Evolutionary conservation across 2,113 vertebrate genomes (phyloP).

Genomic region (Ptilorrhoa leucosticta): DNA sequence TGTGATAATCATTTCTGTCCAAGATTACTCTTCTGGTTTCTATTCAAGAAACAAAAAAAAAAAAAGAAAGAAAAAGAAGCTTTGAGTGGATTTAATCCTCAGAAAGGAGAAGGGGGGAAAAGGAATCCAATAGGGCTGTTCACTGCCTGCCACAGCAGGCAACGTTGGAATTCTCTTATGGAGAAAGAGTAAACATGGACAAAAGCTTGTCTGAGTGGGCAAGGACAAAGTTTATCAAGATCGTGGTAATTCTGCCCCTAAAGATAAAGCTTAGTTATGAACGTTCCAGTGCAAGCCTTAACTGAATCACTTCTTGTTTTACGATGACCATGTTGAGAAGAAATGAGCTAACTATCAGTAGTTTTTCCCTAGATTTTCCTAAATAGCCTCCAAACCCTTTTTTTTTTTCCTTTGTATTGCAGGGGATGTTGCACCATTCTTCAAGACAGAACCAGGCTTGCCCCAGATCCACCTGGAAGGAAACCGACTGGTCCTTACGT

Average conservation of each 20-base stretch:
- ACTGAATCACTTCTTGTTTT: background rate
- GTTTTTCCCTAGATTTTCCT: background rate
- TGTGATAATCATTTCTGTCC: slow-evolving; percentile 27
- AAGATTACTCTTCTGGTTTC: slow-evolving; percentile 36
- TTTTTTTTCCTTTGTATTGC: slow-evolving; percentile 19
- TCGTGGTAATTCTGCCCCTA: background rate
- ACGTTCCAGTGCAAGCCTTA: background rate
- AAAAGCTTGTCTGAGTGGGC: background rate
- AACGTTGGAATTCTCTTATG: background rate
- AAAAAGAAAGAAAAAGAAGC: background rate
- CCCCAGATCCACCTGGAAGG: slow-evolving; percentile 85
- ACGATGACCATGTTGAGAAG: background rate
- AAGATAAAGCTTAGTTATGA: background rate
- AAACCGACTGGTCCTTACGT: slow-evolving; percentile 91
- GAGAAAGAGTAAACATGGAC: background rate
- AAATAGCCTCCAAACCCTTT: background rate
- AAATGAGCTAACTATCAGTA: background rate
- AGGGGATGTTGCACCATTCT: slow-evolving; percentile 83
- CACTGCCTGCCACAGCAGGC: background rate
- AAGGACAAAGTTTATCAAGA: background rate
- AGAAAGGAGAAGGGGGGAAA: rapidly evolving
- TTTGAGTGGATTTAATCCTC: background rate
- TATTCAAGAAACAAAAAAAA: background rate
- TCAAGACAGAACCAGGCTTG: slow-evolving; percentile 79
- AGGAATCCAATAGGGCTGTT: background rate